phyloP scores from a whole-genome alignment of 2,113 vertebrate genomes.

The Channa maculata region DNA sequence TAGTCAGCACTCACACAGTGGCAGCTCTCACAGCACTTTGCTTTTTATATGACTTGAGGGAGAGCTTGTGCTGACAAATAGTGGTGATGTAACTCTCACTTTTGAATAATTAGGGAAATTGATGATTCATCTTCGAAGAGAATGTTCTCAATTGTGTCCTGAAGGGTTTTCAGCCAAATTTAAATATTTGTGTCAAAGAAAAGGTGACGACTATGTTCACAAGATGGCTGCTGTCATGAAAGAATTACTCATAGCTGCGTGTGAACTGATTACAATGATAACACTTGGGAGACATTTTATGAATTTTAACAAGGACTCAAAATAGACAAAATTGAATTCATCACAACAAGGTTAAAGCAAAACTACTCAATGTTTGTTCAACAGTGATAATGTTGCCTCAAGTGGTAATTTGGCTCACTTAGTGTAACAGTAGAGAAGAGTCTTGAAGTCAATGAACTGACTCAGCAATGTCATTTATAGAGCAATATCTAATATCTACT shows the following conservation, averaged over 20 bases:
- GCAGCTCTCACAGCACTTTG: slow-evolving; percentile 25
- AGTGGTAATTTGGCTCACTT: too few relatives aligned
- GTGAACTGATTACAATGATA: neutral
- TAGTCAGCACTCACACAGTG: slow-evolving; percentile 16
- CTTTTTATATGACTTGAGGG: slow-evolving; percentile 9
- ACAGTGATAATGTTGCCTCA: too few relatives aligned
- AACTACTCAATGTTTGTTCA: too few relatives aligned
- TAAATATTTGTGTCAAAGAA: neutral
- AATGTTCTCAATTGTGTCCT: neutral
- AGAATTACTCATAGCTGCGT: neutral
- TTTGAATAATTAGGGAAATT: neutral
- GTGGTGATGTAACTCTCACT: neutral
- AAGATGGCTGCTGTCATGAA: neutral
- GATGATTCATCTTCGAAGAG: neutral
- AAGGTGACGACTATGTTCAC: neutral
- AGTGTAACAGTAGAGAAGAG: too few relatives aligned
- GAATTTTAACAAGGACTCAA: too few relatives aligned
- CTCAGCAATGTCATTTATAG: too few relatives aligned
- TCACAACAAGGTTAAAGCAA: too few relatives aligned
- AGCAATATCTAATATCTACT: too few relatives aligned
- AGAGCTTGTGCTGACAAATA: neutral
- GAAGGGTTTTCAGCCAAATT: neutral
- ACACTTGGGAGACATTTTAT: too few relatives aligned
- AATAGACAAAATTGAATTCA: too few relatives aligned
- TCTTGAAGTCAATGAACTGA: too few relatives aligned